These are phyloP conservation scores for Stichodactyla helianthus DNA, from an alignment of 64 coral and sea anemone genomes.

Conservation along the genomic window DNA sequence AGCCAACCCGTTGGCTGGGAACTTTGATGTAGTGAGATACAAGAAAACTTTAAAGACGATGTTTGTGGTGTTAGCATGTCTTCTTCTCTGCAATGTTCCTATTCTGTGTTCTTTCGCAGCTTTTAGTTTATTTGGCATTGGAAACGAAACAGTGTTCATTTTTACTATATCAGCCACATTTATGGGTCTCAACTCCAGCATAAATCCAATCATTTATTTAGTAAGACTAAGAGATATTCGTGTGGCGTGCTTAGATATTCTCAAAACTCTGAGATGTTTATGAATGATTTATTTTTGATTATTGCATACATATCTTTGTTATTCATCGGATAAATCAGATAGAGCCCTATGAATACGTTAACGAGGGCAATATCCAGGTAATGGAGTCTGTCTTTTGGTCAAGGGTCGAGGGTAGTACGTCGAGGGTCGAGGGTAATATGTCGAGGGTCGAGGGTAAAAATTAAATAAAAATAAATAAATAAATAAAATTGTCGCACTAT, in stretches of 20 bases:
- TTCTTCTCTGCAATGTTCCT: background rate
- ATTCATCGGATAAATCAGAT: too few relatives aligned
- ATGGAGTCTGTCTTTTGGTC: too few relatives aligned
- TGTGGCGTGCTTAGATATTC: background rate
- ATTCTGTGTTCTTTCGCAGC: background rate
- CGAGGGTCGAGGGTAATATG: too few relatives aligned
- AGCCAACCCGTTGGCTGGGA: background rate
- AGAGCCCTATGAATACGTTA: too few relatives aligned
- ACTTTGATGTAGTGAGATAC: slow-evolving; percentile 7
- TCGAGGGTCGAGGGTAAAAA: too few relatives aligned
- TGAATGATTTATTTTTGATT: too few relatives aligned
- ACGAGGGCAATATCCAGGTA: too few relatives aligned
- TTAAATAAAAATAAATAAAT: too few relatives aligned
- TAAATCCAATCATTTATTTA: slow-evolving; percentile 1
- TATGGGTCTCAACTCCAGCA: background rate
- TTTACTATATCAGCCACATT: background rate
- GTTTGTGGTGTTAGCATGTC: background rate
- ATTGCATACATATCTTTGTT: too few relatives aligned
- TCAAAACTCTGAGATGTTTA: background rate
- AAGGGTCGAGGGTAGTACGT: too few relatives aligned
- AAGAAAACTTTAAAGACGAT: slow-evolving; percentile 17
- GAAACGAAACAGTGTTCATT: background rate
- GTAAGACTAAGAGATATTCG: background rate
- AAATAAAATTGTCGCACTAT: too few relatives aligned
- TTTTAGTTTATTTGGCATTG: background rate